A percentile compares a stretch with the other conserved stretches of the same genome.
Conservation (phyloP, 1,140 invertebrate species). For the Bombyx mori region DNA sequence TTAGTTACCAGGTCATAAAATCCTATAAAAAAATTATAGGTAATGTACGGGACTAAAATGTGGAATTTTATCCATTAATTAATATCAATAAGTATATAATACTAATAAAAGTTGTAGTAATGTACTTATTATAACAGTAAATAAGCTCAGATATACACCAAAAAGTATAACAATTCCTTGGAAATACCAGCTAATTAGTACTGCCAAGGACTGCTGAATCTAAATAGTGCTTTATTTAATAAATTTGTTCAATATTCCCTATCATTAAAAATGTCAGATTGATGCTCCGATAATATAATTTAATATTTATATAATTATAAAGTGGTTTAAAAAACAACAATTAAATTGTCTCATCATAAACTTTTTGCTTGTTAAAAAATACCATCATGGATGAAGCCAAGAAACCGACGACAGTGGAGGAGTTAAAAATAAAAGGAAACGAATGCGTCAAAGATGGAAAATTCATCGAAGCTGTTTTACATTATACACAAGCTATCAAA, state of each 20-base stretch:
- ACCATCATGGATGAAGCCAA: constrained; percentile 43
- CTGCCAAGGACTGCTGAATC: neutral
- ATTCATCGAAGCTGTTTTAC: constrained; percentile 82
- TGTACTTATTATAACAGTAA: neutral
- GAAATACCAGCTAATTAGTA: neutral
- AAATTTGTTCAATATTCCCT: neutral
- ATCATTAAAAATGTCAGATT: too few relatives aligned
- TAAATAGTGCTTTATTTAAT: neutral
- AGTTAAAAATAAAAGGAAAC: constrained; percentile 82
- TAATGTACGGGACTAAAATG: too few relatives aligned
- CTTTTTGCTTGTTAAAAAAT: neutral
- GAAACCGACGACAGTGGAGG: constrained; percentile 41
- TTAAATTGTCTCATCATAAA: neutral
- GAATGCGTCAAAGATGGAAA: constrained; percentile 81
- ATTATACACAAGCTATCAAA: constrained; percentile 87
- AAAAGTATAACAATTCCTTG: neutral
- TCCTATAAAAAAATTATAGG: too few relatives aligned
- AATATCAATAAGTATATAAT: too few relatives aligned
- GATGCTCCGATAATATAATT: too few relatives aligned
- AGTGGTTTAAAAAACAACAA: neutral
- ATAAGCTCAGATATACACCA: constrained; percentile 5
- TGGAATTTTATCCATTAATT: too few relatives aligned
- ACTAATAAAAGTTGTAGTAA: too few relatives aligned
- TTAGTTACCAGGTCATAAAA: too few relatives aligned
- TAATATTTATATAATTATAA: too few relatives aligned